A percentile compares a stretch with the other conserved stretches of the same genome.
phyloP scores from a whole-genome alignment of 2,113 vertebrate species.

The Crotalus horridus region DNA sequence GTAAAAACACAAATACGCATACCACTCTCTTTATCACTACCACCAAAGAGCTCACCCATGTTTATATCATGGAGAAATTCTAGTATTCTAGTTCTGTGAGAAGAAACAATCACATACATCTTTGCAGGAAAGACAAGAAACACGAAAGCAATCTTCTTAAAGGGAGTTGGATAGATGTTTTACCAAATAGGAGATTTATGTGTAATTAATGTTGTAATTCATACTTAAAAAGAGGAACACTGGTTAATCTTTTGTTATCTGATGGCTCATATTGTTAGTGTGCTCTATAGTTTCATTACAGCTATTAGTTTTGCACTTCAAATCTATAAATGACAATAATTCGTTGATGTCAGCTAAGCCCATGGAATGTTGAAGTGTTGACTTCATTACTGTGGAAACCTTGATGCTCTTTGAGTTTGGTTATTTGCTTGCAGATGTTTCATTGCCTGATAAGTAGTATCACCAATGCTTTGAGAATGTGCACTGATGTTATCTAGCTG shows the following conservation, averaged over 20 bases:
- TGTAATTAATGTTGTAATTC: background rate
- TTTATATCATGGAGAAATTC: background rate
- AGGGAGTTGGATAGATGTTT: background rate
- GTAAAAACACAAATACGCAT: background rate
- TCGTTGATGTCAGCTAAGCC: background rate
- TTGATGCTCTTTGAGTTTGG: background rate
- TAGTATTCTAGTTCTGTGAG: background rate
- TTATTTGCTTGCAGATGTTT: background rate
- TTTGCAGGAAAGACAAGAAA: background rate
- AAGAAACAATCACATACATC: background rate
- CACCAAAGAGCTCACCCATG: background rate
- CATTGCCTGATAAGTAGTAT: background rate
- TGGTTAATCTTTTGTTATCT: background rate
- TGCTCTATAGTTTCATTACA: background rate
- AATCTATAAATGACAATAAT: background rate
- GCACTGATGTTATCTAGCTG: background rate
- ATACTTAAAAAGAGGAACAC: background rate
- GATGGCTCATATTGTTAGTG: background rate
- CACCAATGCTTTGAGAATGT: background rate
- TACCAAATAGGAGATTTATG: background rate
- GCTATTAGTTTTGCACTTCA: background rate
- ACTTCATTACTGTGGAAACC: background rate
- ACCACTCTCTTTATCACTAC: background rate
- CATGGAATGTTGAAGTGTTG: background rate
- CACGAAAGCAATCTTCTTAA: background rate